Evolutionary conservation across 2,797 vertebrate genomes (phyloP).

Genomic region (Synanceia verrucosa): DNA sequence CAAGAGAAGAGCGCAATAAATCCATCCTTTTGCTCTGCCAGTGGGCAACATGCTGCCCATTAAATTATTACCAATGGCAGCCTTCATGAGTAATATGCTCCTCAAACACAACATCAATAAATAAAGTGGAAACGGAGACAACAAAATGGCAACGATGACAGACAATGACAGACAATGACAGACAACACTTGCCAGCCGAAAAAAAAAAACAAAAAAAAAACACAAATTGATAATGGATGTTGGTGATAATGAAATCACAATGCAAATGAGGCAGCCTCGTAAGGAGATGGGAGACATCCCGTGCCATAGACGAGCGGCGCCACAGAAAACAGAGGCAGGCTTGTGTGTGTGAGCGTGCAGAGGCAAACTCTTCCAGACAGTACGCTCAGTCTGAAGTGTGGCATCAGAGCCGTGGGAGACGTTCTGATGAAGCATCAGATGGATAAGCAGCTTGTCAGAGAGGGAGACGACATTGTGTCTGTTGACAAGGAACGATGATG

Average conservation of each 20-base stretch:
- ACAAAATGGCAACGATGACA: constrained; percentile 30
- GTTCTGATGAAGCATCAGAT: constrained; percentile 50
- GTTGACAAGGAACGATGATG: constrained; percentile 39
- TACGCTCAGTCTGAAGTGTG: constrained; percentile 44
- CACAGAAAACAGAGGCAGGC: constrained; percentile 46
- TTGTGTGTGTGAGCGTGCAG: constrained; percentile 18
- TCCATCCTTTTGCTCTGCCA: constrained; percentile 44
- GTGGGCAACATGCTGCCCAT: constrained; percentile 50
- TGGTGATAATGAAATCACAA: constrained; percentile 57
- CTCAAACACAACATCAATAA: constrained; percentile 49
- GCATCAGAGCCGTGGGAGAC: constrained; percentile 48
- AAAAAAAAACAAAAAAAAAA: constrained; percentile 57
- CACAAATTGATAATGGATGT: constrained; percentile 58
- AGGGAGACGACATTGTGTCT: constrained; percentile 18
- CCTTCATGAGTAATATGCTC: constrained; percentile 58
- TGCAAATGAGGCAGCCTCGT: constrained; percentile 59
- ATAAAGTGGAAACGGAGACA: constrained; percentile 52
- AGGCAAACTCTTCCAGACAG: constrained; percentile 38
- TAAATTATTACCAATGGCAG: constrained; percentile 50
- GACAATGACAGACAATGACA: neutral
- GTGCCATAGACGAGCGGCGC: constrained; percentile 12
- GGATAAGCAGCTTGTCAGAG: constrained; percentile 46
- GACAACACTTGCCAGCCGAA: constrained; percentile 1
- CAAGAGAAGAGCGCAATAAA: constrained; percentile 41
- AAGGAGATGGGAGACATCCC: constrained; percentile 47